Base-by-base conservation (phyloP, 2,113 vertebrate genomes). In the Lota lota region DNA sequence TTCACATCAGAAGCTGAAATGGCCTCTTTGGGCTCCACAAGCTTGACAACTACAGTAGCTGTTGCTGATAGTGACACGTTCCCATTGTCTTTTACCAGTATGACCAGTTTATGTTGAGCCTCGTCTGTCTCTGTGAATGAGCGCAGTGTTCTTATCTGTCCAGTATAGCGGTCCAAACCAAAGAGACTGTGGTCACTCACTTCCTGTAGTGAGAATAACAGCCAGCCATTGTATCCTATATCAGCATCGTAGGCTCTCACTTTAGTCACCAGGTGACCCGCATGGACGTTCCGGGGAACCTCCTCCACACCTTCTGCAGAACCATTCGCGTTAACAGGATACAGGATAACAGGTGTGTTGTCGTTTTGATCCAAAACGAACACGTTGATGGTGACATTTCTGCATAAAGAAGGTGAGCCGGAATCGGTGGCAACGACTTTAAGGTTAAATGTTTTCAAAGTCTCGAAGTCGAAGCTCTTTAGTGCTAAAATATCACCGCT, bases 311-410 rank as follows among this genome's bases (percentile, higher is more conserved):
- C 68, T 14, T 75, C 4, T 70, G 58, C 67, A 79, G 50, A 22
- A 47, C 11, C 50, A 33, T 66, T 28, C 56, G 19, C 11, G 17
- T 17, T 68, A 11, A 59, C 0, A 79, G 56, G 77, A 74, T 85
- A 87, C 0, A 79, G 72, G 24, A 89, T 79, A 0, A 28, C 70
- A 17, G 70, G 65, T 0, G 80, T 77, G 59, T 87, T 88, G 0
- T 84, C 77, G 1, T 58, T 72, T 1, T 87, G 83, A 72, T 89
- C 87, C 1, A 22, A n/a, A 68, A 88, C 28, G 83, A 62, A 17
- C 40, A 76, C n/a, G 79, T 0, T 83, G 3, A 85, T 74, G 57
- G 80, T 81, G 11, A 77, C 74, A 21, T 83, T 85, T 24, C 74
- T 83, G 67, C 67, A 69, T 22, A 79, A 56, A 17, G 70, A 66